Evolutionary conservation across 2,797 vertebrate genomes (phyloP).

Genomic region (Periparus ater): DNA sequence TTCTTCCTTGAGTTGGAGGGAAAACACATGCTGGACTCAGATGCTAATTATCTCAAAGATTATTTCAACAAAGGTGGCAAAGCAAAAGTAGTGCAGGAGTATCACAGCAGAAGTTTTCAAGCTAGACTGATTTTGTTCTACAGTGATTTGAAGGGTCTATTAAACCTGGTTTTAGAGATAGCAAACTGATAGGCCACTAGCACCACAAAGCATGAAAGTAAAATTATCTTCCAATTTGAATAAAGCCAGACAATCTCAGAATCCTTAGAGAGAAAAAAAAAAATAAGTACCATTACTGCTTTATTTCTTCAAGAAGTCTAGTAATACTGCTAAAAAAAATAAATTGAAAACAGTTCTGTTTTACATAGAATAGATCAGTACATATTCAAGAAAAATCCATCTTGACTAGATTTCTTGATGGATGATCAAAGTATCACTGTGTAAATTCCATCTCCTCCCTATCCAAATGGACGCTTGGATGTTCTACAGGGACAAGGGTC

Average conservation of each 20-base stretch:
- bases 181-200: not conserved
- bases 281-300: not conserved
- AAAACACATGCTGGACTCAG: not conserved
- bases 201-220: not conserved
- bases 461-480: not conserved
- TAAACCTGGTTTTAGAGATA: not conserved
- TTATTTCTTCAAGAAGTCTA: not conserved
- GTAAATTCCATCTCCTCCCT: not conserved
- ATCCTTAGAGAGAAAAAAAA: not conserved
- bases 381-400: not conserved
- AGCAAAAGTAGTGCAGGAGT: not conserved
- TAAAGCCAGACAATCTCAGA: not conserved
- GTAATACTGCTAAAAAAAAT: not conserved
- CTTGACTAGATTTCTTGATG: not conserved
- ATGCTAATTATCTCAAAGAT: not conserved
- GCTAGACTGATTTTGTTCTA: not conserved
- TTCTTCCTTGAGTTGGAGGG: not conserved
- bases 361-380: not conserved
- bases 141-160: not conserved
- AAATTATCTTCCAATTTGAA: not conserved
- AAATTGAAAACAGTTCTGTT: not conserved
- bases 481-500: not conserved
- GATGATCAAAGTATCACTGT: not conserved
- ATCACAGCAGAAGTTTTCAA: not conserved
- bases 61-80: not conserved